A percentile compares a stretch with the other conserved stretches of the same genome.
Evolutionary conservation across 2,797 vertebrate species (phyloP).

Genomic region (Amblyopsis hoosieri): DNA sequence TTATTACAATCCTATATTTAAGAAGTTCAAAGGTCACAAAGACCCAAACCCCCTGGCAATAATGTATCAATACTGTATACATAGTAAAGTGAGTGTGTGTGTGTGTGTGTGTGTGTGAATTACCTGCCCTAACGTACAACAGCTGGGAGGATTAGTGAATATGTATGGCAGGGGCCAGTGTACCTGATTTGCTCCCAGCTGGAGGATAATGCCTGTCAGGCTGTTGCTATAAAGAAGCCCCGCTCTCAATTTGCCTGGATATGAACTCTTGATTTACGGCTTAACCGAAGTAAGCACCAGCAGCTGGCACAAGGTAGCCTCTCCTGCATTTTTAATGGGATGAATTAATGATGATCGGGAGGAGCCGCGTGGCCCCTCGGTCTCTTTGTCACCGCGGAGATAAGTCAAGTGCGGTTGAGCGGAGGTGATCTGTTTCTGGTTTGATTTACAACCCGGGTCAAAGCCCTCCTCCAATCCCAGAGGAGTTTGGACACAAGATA

Average conservation of each 20-base stretch:
- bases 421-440: constrained; percentile 40
- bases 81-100: neutral
- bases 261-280: constrained; percentile 90
- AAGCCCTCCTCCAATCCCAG: constrained; percentile 38
- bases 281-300: constrained; percentile 85
- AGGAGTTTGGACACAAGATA: constrained; percentile 4
- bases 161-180: constrained; percentile 39
- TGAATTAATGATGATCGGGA: constrained; percentile 89
- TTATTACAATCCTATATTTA: too few species aligned
- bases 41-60: too few species aligned
- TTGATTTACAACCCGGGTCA: constrained; percentile 49
- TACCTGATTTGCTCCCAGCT: constrained; percentile 81
- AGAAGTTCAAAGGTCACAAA: too few species aligned
- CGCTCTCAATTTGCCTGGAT: constrained; percentile 90
- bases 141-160: constrained; percentile 68
- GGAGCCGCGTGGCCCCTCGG: constrained; percentile 73
- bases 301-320: constrained; percentile 86
- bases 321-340: constrained; percentile 92
- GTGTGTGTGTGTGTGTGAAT: neutral
- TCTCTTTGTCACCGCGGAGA: constrained; percentile 33
- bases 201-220: constrained; percentile 82
- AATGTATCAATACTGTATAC: too few species aligned
- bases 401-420: constrained; percentile 48
- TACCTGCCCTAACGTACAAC: constrained; percentile 45
- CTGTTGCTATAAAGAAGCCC: constrained; percentile 82